A percentile compares a stretch with the other conserved stretches of the same genome.
phyloP scores from a whole-genome alignment of 2,113 vertebrate genomes.

The Silurus glanis region DNA sequence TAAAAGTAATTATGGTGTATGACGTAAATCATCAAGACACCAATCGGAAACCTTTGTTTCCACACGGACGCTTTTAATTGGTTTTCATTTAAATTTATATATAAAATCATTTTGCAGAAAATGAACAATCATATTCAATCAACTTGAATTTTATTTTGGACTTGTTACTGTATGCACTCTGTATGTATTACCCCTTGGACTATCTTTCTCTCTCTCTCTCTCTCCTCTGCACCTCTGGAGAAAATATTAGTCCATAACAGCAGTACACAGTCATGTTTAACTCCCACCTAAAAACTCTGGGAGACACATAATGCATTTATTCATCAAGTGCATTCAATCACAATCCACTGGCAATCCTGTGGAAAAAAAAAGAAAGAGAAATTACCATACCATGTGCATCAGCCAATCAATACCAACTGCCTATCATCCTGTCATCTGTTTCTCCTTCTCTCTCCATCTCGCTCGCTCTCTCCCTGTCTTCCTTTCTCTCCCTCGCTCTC shows the following conservation, averaged over 20 bases:
- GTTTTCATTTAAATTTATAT: background rate
- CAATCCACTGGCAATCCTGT: background rate
- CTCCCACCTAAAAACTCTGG: slow-evolving; percentile 35
- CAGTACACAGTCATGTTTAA: slow-evolving; percentile 20
- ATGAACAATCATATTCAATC: background rate
- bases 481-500: background rate
- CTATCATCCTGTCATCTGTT: slow-evolving; percentile 36
- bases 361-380: slow-evolving; percentile 27
- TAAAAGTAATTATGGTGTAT: too few species aligned
- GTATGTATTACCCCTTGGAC: background rate
- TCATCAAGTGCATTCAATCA: slow-evolving; percentile 39
- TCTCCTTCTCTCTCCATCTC: background rate
- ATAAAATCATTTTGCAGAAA: background rate
- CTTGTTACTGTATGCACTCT: background rate
- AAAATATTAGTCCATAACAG: slow-evolving; percentile 1
- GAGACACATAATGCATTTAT: slow-evolving; percentile 50
- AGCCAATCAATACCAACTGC: slow-evolving; percentile 47
- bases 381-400: slow-evolving; percentile 36
- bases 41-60: too few species aligned
- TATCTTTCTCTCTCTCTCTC: background rate
- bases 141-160: background rate
- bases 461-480: background rate
- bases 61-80: too few species aligned
- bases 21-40: too few species aligned
- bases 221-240: background rate